Evolutionary conservation across 2,797 vertebrate species (phyloP), one percentile per base, ranked within the genome.

Genomic region (Distichodus sexfasciatus): DNA sequence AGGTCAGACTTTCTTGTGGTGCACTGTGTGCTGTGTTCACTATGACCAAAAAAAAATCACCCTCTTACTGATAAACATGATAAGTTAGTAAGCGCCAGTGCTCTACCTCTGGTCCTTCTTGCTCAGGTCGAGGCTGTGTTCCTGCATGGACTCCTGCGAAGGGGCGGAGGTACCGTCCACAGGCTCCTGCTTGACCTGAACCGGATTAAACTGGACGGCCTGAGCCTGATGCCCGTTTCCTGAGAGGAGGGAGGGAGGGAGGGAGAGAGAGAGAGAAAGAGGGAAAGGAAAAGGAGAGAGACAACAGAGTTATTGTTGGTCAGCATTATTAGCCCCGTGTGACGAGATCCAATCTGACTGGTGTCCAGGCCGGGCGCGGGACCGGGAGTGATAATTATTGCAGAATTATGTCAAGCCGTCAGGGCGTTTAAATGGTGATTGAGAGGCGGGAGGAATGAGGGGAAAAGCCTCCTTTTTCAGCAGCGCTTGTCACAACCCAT

Each of bases 311-410:
- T 89, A 89, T 90, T 90, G 91, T 93, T 93, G 94, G 93, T 94
- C 94, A 95, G 94, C 91, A 74, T 88, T 90, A 94, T 93, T 91
- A 90, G 71, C 82, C n/a, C n/a, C n/a, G 85, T 21, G 35, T 96
- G 95, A 98, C 78, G 74, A 93, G 93, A 98, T 96, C 71, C 81
- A 88, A 93, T 91, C 89, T 91, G 96, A 97, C 92, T 91, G 88
- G 87, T 92, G 91, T 91, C 92, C 87, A 86, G 67, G 91, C 82
- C 82, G 90, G 85, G 92, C 89, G 90, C 92, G 94, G 94, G 92
- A 94, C 94, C 94, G 90, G 69, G 90, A 96, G 94, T 97, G 94
- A 95, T 97, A 96, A 97, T 98, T 96, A 97, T 96, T 92, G 93
- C 83, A 81, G 92, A 97, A 97, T 96, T 91, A 96, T 96, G 95